Percentiles rank a stretch among this genome's conserved stretches.
These are phyloP conservation scores for Crossocerus cetratus DNA, from an alignment of 2,888 invertebrate genomes.

Conservation along the genomic window DNA sequence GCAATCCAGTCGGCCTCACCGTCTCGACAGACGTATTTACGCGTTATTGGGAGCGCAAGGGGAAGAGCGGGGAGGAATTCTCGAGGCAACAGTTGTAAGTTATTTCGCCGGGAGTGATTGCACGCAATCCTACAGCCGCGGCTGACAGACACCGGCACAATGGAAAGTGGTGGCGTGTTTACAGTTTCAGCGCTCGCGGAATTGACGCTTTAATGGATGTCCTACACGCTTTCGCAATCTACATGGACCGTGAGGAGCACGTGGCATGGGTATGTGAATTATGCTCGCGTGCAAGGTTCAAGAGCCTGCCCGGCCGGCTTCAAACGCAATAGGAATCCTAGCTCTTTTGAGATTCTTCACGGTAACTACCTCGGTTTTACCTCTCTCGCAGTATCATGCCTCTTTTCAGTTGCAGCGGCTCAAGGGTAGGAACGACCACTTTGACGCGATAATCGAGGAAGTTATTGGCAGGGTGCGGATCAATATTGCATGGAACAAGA, in stretches of 20 bases:
- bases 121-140: no score
- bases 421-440: slow-evolving; percentile 15
- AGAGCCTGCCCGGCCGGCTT: no score
- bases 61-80: background rate
- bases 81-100: background rate
- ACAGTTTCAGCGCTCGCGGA: slow-evolving; percentile 4
- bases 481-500: slow-evolving; percentile 81
- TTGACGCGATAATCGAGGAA: slow-evolving; percentile 66
- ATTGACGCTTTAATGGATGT: slow-evolving; percentile 3
- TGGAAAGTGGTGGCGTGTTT: background rate
- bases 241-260: slow-evolving; percentile 30
- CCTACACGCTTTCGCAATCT: slow-evolving; percentile 9
- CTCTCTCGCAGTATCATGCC: slow-evolving; percentile 8
- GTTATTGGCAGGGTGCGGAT: slow-evolving; percentile 79
- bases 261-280: slow-evolving; percentile 38
- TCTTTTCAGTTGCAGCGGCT: slow-evolving; percentile 16
- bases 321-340: no score
- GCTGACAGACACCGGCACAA: background rate
- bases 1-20: slow-evolving; percentile 25
- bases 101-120: no score
- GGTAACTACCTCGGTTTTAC: slow-evolving; percentile 4
- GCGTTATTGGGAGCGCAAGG: slow-evolving; percentile 23
- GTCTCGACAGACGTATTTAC: slow-evolving; percentile 11
- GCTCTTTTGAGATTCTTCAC: background rate
- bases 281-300: background rate